Conservation (phyloP, 2,797 vertebrate species). For the Esox masquinongy region DNA sequence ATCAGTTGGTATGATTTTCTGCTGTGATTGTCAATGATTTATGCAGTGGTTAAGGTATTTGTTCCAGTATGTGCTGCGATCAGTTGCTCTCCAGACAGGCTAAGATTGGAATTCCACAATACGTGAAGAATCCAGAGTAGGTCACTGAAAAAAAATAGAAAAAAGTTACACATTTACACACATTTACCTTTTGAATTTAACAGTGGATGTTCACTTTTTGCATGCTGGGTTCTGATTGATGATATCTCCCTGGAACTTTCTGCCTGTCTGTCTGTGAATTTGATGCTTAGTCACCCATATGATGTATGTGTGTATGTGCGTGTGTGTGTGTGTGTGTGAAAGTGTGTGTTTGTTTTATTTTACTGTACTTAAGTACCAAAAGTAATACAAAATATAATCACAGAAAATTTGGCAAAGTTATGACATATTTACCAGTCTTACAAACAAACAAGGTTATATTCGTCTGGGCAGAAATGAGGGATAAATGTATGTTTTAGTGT, state of each 20-base stretch:
- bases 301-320: too few species aligned
- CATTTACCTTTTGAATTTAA: too few species aligned
- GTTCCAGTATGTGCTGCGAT: not conserved
- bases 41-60: not conserved
- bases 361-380: too few species aligned
- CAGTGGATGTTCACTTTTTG: not conserved
- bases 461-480: too few species aligned
- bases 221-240: not conserved
- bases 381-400: too few species aligned
- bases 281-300: not conserved
- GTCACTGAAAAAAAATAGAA: not conserved
- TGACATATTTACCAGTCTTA: too few species aligned
- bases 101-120: not conserved
- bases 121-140: not conserved
- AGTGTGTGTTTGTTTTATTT: slow-evolving; percentile 5
- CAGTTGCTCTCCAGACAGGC: not conserved
- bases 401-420: too few species aligned
- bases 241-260: not conserved
- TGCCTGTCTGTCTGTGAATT: not conserved
- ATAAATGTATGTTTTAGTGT: too few species aligned
- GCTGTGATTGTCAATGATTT: not conserved
- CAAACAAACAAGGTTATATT: too few species aligned
- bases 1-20: not conserved
- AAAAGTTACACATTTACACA: not conserved
- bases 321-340: too few species aligned